Evolutionary conservation across 2,888 invertebrate genomes (phyloP).

Genomic region (Polyploca ridens): DNA sequence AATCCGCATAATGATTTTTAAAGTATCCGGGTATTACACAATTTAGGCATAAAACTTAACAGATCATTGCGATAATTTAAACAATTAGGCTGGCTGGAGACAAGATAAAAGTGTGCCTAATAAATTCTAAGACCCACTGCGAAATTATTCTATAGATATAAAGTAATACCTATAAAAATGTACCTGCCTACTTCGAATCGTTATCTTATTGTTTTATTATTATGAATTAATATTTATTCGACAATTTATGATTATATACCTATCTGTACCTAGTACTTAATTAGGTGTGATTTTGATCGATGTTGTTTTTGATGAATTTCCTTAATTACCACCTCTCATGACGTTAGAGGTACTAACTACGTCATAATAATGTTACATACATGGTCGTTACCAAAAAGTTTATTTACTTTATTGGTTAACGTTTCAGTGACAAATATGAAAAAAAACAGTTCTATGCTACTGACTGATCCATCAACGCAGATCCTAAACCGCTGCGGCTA

Average conservation of each 20-base stretch:
- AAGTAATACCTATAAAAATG: no score
- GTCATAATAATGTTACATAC: no score
- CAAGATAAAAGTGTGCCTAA: background rate
- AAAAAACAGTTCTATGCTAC: background rate
- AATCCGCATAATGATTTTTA: background rate
- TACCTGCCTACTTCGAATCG: background rate
- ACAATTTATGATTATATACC: background rate
- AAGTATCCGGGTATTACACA: constrained; percentile 1
- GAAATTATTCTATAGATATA: background rate
- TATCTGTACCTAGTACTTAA: no score
- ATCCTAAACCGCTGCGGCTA: no score
- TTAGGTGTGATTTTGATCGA: no score
- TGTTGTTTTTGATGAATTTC: no score
- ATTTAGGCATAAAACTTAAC: background rate
- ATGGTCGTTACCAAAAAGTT: background rate
- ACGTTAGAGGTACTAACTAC: no score
- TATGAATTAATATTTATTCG: background rate
- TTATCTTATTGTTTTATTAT: background rate
- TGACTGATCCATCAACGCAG: no score
- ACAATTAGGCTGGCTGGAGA: background rate
- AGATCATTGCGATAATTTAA: background rate
- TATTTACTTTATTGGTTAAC: constrained; percentile 2
- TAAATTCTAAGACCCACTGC: background rate
- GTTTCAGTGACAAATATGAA: background rate
- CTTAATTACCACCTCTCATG: no score